Evolutionary conservation across 2,113 vertebrate species (phyloP).

Genomic region (Muntiacus reevesi): DNA sequence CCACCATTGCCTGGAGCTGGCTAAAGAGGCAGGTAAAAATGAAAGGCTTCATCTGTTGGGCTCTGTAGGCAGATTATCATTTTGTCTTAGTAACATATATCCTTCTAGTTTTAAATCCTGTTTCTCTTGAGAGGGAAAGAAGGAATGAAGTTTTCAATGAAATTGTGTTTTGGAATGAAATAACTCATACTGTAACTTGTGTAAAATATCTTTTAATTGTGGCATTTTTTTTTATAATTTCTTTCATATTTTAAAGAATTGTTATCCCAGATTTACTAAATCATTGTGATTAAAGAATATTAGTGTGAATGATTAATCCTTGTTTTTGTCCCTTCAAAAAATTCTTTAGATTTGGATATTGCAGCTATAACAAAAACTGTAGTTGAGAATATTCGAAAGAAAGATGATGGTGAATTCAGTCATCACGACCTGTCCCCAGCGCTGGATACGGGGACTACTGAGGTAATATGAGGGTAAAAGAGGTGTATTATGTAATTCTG

Average conservation of each 20-base stretch:
- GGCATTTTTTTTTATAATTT: not conserved
- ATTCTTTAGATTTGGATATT: constrained; percentile 84
- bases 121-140: not conserved
- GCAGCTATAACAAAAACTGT: constrained; percentile 92
- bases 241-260: constrained; percentile 22
- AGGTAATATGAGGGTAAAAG: constrained; percentile 72
- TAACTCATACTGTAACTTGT: not conserved
- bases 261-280: not conserved
- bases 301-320: not conserved
- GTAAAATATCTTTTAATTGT: not conserved
- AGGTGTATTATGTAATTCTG: accelerated
- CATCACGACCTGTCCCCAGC: constrained; percentile 85
- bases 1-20: constrained; percentile 90
- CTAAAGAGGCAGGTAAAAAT: constrained; percentile 89
- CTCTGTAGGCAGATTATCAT: not conserved
- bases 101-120: not conserved
- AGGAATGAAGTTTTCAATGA: not conserved
- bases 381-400: constrained; percentile 91
- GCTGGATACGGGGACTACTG: constrained; percentile 84
- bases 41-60: not conserved
- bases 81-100: not conserved
- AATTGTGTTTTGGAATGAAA: constrained; percentile 22
- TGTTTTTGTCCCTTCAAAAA: constrained; percentile 43
- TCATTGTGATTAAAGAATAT: constrained; percentile 23
- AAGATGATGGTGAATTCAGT: constrained; percentile 86